Conservation (phyloP, 2,888 invertebrate species). For the Carcina quercana region DNA sequence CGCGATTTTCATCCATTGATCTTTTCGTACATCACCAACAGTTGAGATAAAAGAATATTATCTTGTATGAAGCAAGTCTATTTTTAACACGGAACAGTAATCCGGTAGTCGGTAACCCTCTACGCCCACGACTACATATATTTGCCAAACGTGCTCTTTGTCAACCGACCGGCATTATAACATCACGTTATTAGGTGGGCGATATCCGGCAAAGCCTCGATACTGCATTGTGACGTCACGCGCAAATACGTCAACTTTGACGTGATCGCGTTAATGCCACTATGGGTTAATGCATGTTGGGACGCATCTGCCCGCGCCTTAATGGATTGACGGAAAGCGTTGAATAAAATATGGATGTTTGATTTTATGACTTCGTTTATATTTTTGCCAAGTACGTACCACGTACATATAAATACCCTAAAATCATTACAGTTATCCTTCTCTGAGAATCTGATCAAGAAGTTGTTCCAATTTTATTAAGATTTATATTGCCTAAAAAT, state of each 20-base stretch:
- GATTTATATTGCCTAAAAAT: no score
- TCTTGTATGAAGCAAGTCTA: no score
- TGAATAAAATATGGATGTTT: conserved; percentile 1
- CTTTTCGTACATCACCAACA: no score
- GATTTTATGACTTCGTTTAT: background rate
- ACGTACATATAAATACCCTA: no score
- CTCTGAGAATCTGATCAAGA: no score
- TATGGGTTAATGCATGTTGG: conserved; percentile 15
- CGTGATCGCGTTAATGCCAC: conserved; percentile 27
- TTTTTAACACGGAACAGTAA: no score
- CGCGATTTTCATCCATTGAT: no score
- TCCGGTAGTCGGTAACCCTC: no score
- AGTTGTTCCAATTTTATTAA: no score
- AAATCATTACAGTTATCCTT: no score
- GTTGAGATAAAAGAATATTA: no score
- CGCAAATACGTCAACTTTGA: conserved; percentile 41
- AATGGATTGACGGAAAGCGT: conserved; percentile 7
- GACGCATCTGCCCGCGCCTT: conserved; percentile 27
- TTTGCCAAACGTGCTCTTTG: conserved; percentile 46
- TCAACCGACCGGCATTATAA: conserved; percentile 35
- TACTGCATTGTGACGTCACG: conserved; percentile 51
- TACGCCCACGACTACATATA: conserved; percentile 17
- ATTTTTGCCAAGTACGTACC: no score
- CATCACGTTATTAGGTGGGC: conserved; percentile 27
- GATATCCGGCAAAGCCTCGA: conserved; percentile 24